These are phyloP conservation scores for Silurus meridionalis DNA, from an alignment of 2,113 vertebrate genomes.

Conservation along the genomic window DNA sequence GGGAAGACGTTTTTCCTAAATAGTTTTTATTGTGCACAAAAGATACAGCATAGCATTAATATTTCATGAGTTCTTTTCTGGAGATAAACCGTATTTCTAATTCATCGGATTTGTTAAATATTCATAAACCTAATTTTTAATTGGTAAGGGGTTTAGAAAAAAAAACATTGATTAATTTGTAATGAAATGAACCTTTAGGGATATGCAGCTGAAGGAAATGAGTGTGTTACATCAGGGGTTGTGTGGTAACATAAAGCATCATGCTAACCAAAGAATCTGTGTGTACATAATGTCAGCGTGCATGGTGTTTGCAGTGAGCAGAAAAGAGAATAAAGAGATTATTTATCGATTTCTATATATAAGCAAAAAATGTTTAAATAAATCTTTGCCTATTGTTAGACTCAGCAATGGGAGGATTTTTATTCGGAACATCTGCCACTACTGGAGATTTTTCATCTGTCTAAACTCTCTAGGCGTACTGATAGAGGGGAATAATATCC, in stretches of 20 bases:
- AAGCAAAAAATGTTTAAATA: neutral
- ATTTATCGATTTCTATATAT: neutral
- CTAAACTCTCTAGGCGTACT: neutral
- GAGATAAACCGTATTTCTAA: neutral
- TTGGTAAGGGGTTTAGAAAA: neutral
- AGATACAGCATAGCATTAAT: neutral
- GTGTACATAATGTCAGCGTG: neutral
- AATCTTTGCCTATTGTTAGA: neutral
- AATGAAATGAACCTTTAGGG: neutral
- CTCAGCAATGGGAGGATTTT: neutral
- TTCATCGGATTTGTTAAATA: neutral
- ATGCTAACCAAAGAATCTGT: neutral
- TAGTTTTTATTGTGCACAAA: neutral
- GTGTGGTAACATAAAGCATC: neutral
- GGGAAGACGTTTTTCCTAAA: neutral
- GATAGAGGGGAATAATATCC: neutral
- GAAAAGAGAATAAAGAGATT: neutral
- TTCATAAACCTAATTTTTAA: neutral
- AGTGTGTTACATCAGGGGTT: neutral
- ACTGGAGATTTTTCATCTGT: neutral
- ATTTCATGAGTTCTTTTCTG: neutral
- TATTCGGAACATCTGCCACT: neutral
- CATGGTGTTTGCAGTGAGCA: neutral
- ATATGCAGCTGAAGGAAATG: neutral
- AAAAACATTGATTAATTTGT: neutral